A percentile compares a stretch with the other conserved stretches of the same genome.
These are phyloP conservation scores for Epinotia nisella DNA, from an alignment of 2,888 invertebrate genomes.

Conservation along the genomic window DNA sequence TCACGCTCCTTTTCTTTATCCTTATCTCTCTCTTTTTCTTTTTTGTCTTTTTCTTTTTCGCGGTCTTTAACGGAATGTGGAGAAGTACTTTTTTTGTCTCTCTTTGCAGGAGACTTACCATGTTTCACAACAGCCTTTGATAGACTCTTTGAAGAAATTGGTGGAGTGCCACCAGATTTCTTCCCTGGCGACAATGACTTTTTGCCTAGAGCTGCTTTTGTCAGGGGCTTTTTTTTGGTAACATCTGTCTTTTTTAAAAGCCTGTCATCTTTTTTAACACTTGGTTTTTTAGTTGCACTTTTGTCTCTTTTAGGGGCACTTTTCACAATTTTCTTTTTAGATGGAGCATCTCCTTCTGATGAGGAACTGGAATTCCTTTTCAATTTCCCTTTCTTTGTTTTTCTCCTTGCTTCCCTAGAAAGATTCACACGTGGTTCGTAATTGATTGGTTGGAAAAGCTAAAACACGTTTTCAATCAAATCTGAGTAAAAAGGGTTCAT, in stretches of 20 bases:
- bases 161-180: conserved; percentile 81
- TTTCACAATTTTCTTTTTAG: conserved; percentile 83
- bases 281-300: conserved; percentile 75
- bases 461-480: no score
- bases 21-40: conserved; percentile 75
- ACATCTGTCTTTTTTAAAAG: conserved; percentile 71
- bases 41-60: conserved; percentile 79
- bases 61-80: conserved; percentile 76
- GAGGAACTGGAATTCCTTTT: conserved; percentile 86
- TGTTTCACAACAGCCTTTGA: conserved; percentile 71
- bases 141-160: conserved; percentile 75
- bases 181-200: conserved; percentile 81
- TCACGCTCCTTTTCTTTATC: conserved; percentile 80
- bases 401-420: conserved; percentile 79
- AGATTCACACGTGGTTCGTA: neutral
- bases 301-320: conserved; percentile 74
- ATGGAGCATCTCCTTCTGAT: conserved; percentile 86
- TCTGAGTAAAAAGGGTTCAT: no score
- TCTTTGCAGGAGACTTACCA: conserved; percentile 77
- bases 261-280: conserved; percentile 75
- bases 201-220: conserved; percentile 72
- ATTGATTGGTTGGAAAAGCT: neutral
- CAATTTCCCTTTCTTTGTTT: conserved; percentile 80
- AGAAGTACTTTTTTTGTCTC: conserved; percentile 73
- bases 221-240: conserved; percentile 68